A percentile compares a stretch with the other conserved stretches of the same genome.
Conservation (phyloP, 2,888 invertebrate species). For the Limenitis camilla region DNA sequence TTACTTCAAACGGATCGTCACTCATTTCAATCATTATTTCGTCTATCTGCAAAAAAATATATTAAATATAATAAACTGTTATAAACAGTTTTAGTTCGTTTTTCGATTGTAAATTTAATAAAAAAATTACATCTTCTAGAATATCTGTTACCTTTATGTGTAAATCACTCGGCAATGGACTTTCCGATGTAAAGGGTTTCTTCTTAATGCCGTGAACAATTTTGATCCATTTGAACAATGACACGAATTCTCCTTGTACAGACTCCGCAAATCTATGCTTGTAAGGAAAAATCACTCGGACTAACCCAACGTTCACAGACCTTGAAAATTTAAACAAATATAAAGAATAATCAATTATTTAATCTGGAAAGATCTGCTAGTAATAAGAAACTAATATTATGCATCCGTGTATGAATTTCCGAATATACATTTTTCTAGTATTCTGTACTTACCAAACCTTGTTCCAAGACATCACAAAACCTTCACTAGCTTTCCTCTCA, state of each 20-base stretch:
- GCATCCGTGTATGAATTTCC: too few species aligned
- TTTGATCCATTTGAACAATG: conserved; percentile 95
- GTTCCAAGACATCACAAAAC: conserved; percentile 81
- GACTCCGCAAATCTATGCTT: conserved; percentile 91
- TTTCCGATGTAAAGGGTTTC: conserved; percentile 79
- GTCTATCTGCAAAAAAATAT: conserved; percentile 77
- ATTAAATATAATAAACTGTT: not conserved
- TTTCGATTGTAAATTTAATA: not conserved
- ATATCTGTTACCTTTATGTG: conserved; percentile 80
- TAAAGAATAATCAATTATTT: not conserved
- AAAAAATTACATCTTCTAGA: not conserved
- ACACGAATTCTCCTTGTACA: conserved; percentile 91
- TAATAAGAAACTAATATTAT: too few species aligned
- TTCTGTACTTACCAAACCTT: conserved; percentile 75
- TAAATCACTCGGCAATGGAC: conserved; percentile 89
- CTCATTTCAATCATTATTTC: conserved; percentile 93
- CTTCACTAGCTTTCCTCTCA: conserved; percentile 84
- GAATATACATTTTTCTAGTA: not conserved
- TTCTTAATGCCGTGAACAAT: conserved; percentile 83
- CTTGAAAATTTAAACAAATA: too few species aligned
- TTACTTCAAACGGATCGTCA: conserved; percentile 99
- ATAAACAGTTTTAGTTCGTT: not conserved
- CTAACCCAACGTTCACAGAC: conserved; percentile 76
- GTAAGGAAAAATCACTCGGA: conserved; percentile 87
- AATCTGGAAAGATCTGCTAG: not conserved